Conservation (phyloP, 2,888 invertebrate genomes). For the Orchesellides sinensis region DNA sequence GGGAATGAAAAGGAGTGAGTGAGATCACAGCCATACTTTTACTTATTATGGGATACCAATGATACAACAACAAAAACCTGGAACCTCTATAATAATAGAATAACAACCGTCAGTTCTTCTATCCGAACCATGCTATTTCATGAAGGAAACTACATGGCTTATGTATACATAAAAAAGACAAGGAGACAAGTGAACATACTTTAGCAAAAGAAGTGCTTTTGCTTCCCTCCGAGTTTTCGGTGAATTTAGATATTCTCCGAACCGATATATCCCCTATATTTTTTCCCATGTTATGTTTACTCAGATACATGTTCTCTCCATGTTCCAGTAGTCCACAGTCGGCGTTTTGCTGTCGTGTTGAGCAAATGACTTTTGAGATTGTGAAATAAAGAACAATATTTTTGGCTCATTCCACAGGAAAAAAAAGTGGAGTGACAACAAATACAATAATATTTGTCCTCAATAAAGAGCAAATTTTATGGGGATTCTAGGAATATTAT, state of each 20-base stretch:
- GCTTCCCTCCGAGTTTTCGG: constrained; percentile 56
- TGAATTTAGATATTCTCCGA: constrained; percentile 32
- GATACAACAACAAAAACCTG: background rate
- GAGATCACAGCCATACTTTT: background rate
- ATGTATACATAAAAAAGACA: background rate
- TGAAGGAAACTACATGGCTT: background rate
- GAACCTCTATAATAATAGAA: background rate
- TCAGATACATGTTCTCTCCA: constrained; percentile 6
- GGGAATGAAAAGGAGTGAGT: background rate
- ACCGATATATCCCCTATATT: constrained; percentile 22
- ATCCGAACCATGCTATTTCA: constrained; percentile 16
- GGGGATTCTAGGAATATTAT: too few species aligned
- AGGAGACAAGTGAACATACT: constrained; percentile 2
- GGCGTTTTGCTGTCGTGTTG: constrained; percentile 57
- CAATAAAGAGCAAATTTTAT: background rate
- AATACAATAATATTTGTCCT: background rate
- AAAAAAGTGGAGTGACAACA: too few species aligned
- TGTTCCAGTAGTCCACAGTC: constrained; percentile 46
- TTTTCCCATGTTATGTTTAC: background rate
- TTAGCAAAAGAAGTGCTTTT: background rate
- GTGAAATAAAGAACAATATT: too few species aligned
- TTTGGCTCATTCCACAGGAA: too few species aligned
- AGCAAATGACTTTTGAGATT: background rate
- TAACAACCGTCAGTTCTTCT: constrained; percentile 18
- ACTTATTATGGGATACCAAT: too few species aligned